Base-by-base conservation (phyloP, 2,113 vertebrate genomes). In the Orthochromis indermauri region DNA sequence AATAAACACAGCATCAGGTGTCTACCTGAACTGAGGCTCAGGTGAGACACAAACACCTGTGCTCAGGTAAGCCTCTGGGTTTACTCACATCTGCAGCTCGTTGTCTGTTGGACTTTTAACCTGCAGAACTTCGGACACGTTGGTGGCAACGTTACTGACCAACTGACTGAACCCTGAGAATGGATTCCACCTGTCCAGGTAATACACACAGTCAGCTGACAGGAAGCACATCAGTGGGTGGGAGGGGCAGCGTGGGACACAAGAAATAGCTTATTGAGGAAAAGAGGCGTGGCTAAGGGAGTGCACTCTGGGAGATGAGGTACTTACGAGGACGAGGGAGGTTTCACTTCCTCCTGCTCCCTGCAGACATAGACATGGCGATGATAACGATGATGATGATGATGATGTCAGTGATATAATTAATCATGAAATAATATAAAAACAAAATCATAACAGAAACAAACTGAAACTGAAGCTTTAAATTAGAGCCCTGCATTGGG, bases 131-230 rank as follows among this genome's bases (percentile, higher is more conserved):
- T 91, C 90, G 28, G 92, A 88, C 35, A 91, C 63, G 47, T 93
- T 91, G 90, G 88, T 26, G 13, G 92, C 88, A 88, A 91, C 88
- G 14, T 91, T 90, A 91, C 19, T 91, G 90, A 91, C 89, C 90
- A 92, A 86, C 66, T 92, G 89, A 92, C 81, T 91, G 87, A 92
- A 83, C 76, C 90, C 92, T 57, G 78, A 89, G 51, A 93, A 81
- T 2, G 79, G 90, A 84, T 88, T 85, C 92, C 89, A 89, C 92
- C 90, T 93, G 90, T 90, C 68, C 90, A 90, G 88, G 90, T 91
- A 53, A 93, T 68, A 92, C 85, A 91, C 37, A 91, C 51, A 91
- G 79, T 90, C 81, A 93, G 85, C 92, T 79, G 89, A 90, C 81
- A 89, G 85, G 45, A 80, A 84, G 83, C 17, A 17, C 16, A 42